phyloP scores from a whole-genome alignment of 1,140 invertebrate species.

The Nomia melanderi region DNA sequence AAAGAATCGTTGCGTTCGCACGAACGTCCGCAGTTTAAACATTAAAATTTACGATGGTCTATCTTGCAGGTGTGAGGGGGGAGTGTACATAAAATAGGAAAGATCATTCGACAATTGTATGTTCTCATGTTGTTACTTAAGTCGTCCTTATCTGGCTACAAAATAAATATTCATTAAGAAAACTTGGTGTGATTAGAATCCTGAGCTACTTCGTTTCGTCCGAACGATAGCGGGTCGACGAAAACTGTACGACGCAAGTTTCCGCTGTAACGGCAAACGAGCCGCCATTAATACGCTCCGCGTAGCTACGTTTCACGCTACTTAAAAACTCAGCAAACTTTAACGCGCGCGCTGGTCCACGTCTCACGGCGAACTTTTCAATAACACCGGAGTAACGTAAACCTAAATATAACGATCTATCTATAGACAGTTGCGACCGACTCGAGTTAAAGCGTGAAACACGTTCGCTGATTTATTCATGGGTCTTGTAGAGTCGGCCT shows the following conservation, averaged over 20 bases:
- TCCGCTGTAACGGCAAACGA: neutral
- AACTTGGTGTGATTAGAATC: neutral
- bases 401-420: conserved; percentile 10
- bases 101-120: no score
- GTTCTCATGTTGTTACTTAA: conserved; percentile 10
- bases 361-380: neutral
- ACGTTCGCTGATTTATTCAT: neutral
- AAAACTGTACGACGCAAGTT: neutral
- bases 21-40: neutral
- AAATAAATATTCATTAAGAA: conserved; percentile 20
- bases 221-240: neutral
- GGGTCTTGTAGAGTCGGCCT: neutral
- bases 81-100: conserved; percentile 26
- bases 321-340: neutral
- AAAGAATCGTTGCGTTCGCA: no score
- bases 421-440: neutral
- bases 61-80: neutral
- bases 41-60: neutral
- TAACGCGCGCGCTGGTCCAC: neutral
- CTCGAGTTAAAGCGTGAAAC: neutral
- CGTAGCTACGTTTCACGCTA: no score
- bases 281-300: neutral
- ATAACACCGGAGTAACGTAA: neutral
- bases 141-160: neutral
- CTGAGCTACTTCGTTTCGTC: neutral